These are phyloP conservation scores for Picathartes gymnocephalus DNA, from an alignment of 2,113 vertebrate genomes.

Conservation along the genomic window DNA sequence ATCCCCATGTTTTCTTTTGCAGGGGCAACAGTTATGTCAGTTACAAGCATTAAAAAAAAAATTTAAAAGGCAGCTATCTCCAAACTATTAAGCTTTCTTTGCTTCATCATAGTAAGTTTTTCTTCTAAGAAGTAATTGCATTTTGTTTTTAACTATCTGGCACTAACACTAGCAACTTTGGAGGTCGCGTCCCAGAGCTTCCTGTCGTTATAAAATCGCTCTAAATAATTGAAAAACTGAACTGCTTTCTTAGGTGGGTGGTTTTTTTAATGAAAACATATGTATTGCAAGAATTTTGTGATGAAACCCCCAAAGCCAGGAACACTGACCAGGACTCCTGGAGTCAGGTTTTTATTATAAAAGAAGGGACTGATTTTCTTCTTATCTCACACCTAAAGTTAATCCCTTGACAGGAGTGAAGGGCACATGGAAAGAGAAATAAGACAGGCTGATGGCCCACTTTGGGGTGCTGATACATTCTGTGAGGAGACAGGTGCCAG, in stretches of 20 bases:
- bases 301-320: background rate
- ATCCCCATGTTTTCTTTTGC: background rate
- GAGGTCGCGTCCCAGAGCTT: background rate
- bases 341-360: background rate
- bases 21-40: background rate
- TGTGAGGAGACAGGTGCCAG: background rate
- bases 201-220: background rate
- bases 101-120: background rate
- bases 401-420: background rate
- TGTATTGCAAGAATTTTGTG: background rate
- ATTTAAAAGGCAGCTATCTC: background rate
- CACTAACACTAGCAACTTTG: background rate
- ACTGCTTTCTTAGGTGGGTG: background rate
- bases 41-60: background rate
- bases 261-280: background rate
- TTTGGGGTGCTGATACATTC: background rate
- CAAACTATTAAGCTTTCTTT: background rate
- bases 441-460: background rate
- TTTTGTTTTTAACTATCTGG: background rate
- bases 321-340: background rate
- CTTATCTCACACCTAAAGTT: background rate
- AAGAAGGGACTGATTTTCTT: background rate
- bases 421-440: background rate
- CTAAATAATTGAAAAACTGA: background rate
- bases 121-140: background rate